Evolutionary conservation across 2,113 vertebrate species (phyloP), one percentile per base, ranked within the genome.

Genomic region (Nestor notabilis): DNA sequence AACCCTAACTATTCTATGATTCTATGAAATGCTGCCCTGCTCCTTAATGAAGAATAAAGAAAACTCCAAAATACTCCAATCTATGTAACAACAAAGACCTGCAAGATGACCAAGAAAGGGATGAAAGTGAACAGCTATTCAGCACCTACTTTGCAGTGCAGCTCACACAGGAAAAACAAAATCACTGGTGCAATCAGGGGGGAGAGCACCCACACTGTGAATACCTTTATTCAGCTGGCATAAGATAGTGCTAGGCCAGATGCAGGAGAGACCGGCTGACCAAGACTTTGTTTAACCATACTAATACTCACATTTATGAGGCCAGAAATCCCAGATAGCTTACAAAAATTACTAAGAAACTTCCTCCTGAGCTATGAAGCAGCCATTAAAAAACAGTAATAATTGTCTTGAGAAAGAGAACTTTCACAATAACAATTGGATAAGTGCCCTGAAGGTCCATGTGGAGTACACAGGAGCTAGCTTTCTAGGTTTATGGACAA

Each of bases 401-500:
- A 1, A 7, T 63, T 56, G 80, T 44, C 44, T 79, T 35, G 16
- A 18, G 39, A 58, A 79, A 69, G 14, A 16, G 37, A 66, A 44
- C 35, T 23, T 47, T n/a, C 33, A 21, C 13, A 56, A 4, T 13
- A n/a, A 21, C 21, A 13, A 8, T 16, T 24, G 27, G 63, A 9
- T 9, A 31, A 65, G 11, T 1, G 4, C 8, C 31, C 24, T 46
- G 18, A 68, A 81, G 56, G n/a, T 58, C 49, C 2, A 0, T 2
- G 35, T 27, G 37, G 24, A 77, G 12, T 64, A 47, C 7, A 15
- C 8, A 35, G 13, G 19, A 83, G 16, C 4, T 24, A 47, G 11
- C 6, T 71, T n/a, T 46, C 50, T 17, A 31, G 10, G 35, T 37
- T 83, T 35, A 81, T 50, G 25, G 12, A 18, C 9, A 29, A 20